Base-by-base conservation (phyloP, 2,888 invertebrate genomes). In the Rhagophthalmus giganteus region DNA sequence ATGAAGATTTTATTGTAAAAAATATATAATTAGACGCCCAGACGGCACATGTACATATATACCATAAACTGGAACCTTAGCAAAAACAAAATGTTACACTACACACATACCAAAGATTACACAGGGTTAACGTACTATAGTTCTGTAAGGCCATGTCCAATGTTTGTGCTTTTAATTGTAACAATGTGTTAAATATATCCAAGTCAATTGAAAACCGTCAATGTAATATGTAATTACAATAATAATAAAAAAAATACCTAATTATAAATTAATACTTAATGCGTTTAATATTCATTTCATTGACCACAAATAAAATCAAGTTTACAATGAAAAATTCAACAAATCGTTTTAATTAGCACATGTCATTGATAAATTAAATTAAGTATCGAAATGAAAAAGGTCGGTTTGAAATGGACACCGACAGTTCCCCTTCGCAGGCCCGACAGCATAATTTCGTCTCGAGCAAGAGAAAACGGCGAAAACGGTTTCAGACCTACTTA, bases 391-490 rank as follows among this genome's bases (percentile, higher is more conserved):
- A 42, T 49, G 49, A 49, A 49, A 13, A 49, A 48, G 2, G 15
- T 9, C 4, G 20, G 12, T 1, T 3, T 49, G 9, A 81, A 79
- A 72, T 81, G 81, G 81, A 77, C 79, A 51, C 77, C 75, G 57
- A 50, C 79, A 2, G 61, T 65, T 9, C 76, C 73, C 32, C 74
- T 76, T 61, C 69, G 74, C 59, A 79, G 76, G 27, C 67, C 74
- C 25, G 79, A 81, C 61, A 80, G 79, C 58, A 79, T 82, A 10
- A 78, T 80, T 46, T 81, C 81, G 7, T 81, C 81, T 0, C 78
- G 79, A 69, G 67, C 68, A 1, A 54, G 64, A 39, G 68, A 67
- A 52, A 62, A 59, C 31, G 63, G 64, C 2, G 58, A 65, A 15
- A 39, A 39, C 2, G 68, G 64, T 30, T 71, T 71, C 53, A 76